Evolutionary conservation across 2,888 invertebrate species (phyloP), one percentile per base, ranked within the genome.

Genomic region (Monochamus alternatus): DNA sequence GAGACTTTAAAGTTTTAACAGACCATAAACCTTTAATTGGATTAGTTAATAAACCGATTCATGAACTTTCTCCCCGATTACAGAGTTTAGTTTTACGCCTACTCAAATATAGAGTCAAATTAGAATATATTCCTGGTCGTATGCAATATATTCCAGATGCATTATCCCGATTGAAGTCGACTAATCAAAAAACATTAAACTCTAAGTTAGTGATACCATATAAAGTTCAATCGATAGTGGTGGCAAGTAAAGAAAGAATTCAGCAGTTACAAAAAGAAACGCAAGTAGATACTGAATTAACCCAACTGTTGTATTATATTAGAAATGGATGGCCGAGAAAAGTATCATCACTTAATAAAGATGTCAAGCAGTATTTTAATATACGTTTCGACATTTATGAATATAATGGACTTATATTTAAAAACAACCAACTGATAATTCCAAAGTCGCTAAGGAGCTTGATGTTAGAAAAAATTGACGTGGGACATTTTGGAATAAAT

Each of bases 21-120:
- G 51, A 71, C 30, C 64, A 63, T 31, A 63, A 58, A 30, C 72
- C 72, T n/a, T 55, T 72, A 10, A 58, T 72, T 64, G 65, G 72
- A n/a, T 52, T 72, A 5, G 55, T 72, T 32, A 63, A 72, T 38
- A 72, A 72, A 55, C 55, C 63, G 5, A 65, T 72, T 55, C 64
- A 65, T 65, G 72, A 51, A 8, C 30, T 72, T 22, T 64, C 72
- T 5, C 72, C 72, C 12, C 3, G 72, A 12, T 14, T 72, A 12
- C 72, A 72, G 44, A 64, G 72, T 5, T 32, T 65, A 52, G 38
- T 65, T 5, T 22, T 72, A 38, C 22, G 38, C 5, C 52, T 72
- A 65, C 3, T 72, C 55, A 72, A 58, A 32, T 64, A 72, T 44
- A 43, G 30, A 51, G 32, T 31, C 22, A 31, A 72, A 10, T 55